phyloP scores from a whole-genome alignment of 2,888 invertebrate genomes.

The Peribatodes rhomboidaria region DNA sequence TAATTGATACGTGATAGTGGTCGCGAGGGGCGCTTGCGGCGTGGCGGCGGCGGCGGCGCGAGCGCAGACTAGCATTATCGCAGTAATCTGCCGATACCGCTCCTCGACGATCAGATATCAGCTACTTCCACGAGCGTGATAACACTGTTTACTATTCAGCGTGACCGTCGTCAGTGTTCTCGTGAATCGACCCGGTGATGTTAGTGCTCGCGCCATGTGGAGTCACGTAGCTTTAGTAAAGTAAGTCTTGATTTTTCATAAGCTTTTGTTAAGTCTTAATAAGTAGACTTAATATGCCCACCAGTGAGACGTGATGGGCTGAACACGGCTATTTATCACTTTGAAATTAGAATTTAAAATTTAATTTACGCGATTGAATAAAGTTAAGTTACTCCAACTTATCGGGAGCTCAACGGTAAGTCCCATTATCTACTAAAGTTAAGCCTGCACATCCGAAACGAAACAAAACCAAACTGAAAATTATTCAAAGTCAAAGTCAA shows the following conservation, averaged over 20 bases:
- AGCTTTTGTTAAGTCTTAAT: constrained; percentile 6
- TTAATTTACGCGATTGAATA: no score
- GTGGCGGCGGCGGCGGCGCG: neutral
- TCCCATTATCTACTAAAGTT: no score
- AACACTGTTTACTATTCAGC: constrained; percentile 63
- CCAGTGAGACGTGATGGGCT: no score
- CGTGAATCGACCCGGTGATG: constrained; percentile 44
- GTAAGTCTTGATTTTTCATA: constrained; percentile 58
- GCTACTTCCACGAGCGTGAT: constrained; percentile 63
- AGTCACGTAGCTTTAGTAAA: constrained; percentile 72
- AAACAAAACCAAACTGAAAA: no score
- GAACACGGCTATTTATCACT: no score
- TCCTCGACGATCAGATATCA: constrained; percentile 62
- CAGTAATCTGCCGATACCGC: constrained; percentile 51
- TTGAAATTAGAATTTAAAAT: no score
- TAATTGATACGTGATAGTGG: constrained; percentile 36
- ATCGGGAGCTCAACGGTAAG: no score
- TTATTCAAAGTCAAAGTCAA: no score
- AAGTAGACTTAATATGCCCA: no score
- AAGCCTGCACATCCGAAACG: no score
- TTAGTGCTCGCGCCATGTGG: constrained; percentile 64
- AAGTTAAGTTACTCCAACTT: no score
- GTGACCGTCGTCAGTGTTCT: constrained; percentile 48
- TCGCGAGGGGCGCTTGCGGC: neutral
- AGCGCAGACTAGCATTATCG: constrained; percentile 23